A percentile compares a stretch with the other conserved stretches of the same genome.
Evolutionary conservation across 2,113 vertebrate species (phyloP).

Genomic region (Dryoscopus gambensis): DNA sequence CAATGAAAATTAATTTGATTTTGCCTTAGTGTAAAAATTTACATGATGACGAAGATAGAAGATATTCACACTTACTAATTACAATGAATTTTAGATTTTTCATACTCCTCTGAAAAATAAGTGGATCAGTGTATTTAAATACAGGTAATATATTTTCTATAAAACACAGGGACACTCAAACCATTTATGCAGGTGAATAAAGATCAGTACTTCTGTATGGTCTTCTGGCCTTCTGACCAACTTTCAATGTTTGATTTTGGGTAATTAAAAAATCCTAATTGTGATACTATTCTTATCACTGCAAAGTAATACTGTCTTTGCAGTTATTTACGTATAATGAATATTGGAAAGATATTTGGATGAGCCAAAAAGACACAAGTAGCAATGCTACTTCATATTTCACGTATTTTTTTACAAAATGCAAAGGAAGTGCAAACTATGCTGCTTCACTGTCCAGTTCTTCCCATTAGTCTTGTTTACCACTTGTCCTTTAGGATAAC

Average conservation of each 20-base stretch:
- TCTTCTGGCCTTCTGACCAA: not conserved
- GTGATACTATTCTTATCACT: not conserved
- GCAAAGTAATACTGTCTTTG: not conserved
- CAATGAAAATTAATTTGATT: not conserved
- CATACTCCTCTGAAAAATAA: not conserved
- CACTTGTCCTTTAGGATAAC: not conserved
- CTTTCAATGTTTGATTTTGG: not conserved
- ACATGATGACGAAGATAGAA: not conserved
- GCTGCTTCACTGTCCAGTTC: not conserved
- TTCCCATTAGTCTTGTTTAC: not conserved
- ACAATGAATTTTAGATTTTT: not conserved
- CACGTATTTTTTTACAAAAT: not conserved
- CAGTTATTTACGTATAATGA: not conserved
- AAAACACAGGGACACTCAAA: not conserved
- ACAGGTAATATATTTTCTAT: not conserved
- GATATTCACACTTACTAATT: not conserved
- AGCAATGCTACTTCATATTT: not conserved
- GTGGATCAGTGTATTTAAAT: not conserved
- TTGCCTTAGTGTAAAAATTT: not conserved
- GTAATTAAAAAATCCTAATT: not conserved
- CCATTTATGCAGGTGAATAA: not conserved
- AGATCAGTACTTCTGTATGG: not conserved
- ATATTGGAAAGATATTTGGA: not conserved
- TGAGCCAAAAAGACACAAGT: not conserved
- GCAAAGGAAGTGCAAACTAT: not conserved